Base-by-base conservation (phyloP, 2,888 invertebrate species). In the Zeuzera pyrina region DNA sequence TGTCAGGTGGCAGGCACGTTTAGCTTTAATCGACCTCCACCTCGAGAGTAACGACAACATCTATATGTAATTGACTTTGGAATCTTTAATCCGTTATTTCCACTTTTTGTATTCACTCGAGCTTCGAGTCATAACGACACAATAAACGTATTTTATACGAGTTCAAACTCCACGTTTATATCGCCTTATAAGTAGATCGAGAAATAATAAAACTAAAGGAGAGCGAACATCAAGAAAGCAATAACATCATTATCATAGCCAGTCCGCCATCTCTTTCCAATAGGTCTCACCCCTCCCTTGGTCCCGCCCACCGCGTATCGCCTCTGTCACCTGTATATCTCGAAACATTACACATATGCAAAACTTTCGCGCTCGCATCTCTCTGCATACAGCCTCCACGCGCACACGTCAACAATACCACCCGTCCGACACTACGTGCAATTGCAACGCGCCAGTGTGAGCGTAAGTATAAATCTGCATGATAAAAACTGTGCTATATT, bases 331-430 rank as follows among this genome's bases (percentile, higher is more conserved):
- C 83, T 81, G 83, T 79, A 71, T 79, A 83, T 78, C 79, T 78
- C 69, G 73, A 79, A 81, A 79, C 81, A 81, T 83, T 83, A 83
- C 79, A 83, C 83, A 81, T 81, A 83, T 83, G 81, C 81, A 81
- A 81, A 83, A 81, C 77, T 73, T 78, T 76, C 70, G 61, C 70
- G 68, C 67, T 74, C 72, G 63, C 72, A 64, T 71, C 73, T 62
- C 61, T 29, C 37, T 44, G 49, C 57, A 53, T 39, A 40, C 57
- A 52, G 57, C 52, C 48, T 49, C 45, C 48, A 42, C 54, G 41
- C 62, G 51, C 57, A 57, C 60, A 42, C 14, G 23, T 30, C 22
- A 44, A 46, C 45, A 41, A 26, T 30, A 30, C 45, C 45, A 51
- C 42, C 39, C 43, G 43, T 40, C 32, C 31, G 38, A 39, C 41